Evolutionary conservation across 2,797 vertebrate genomes (phyloP), one percentile per base, ranked within the genome.

Genomic region (Liparis tanakae): DNA sequence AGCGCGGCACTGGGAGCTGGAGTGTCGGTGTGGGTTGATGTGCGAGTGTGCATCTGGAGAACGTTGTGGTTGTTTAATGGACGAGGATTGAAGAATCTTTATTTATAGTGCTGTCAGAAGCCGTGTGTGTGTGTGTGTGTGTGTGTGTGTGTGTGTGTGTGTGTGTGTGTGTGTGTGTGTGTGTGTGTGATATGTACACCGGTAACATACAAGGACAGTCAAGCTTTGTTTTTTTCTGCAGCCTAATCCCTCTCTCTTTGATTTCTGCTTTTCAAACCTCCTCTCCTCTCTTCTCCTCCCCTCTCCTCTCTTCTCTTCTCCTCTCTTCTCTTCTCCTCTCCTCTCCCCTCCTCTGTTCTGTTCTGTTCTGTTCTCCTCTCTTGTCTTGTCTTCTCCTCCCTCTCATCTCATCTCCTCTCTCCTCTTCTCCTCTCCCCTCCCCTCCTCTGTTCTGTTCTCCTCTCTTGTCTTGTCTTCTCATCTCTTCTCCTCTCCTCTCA

Each of bases 31-130:
- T 75, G 66, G 51, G 25, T 30, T 30, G n/a, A 43, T 75, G 66
- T 55, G 25, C 30, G 33, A 33, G 60, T 72, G 71, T 70, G 67
- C 50, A 50, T 64, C 34, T 62, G 72, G 55, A 76, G 62, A 59
- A 58, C 46, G 65, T 37, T 61, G 44, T 56, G 74, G 70, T 71
- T 48, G 60, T 13, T 80, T 51, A 70, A 53, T 67, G 58, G 51
- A 69, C 25, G 43, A 41, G 57, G 59, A 73, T 57, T 69, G 59
- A 68, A 76, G 43, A 71, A 54, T 67, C 53, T 54, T 67, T 83
- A 76, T 87, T 78, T 78, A 74, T 65, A 82, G 58, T 60, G 33
- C 10, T 41, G 43, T 66, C 63, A 65, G 60, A 63, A 65, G 43
- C 22, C 7, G 7, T 30, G 18, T 39, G 17, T 25, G 5, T 67